These are phyloP conservation scores for Mesaphorura yosii DNA, from an alignment of 1,140 invertebrate species.

Conservation along the genomic window DNA sequence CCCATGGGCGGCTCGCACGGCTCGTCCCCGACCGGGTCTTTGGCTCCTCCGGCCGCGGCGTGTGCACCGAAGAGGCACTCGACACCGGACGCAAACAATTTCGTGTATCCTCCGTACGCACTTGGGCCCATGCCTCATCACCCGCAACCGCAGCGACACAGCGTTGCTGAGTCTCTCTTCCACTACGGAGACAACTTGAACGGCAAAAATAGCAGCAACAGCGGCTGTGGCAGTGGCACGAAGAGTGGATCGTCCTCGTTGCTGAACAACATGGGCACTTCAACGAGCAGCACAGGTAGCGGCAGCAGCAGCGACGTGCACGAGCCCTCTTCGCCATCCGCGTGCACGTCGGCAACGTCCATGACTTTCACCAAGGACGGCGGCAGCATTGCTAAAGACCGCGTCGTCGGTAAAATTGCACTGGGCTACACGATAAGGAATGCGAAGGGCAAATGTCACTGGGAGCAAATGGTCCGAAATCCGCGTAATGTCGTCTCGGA, in stretches of 20 bases:
- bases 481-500: slow-evolving; percentile 28
- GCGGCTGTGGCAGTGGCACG: background rate
- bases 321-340: background rate
- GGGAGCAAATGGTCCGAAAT: slow-evolving; percentile 29
- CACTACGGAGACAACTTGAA: slow-evolving; percentile 28
- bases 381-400: slow-evolving; percentile 14
- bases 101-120: background rate
- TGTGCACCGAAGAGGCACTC: no score
- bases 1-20: background rate
- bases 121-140: background rate
- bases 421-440: slow-evolving; percentile 29
- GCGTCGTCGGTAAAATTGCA: slow-evolving; percentile 30
- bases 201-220: no score
- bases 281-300: no score
- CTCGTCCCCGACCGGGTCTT: background rate
- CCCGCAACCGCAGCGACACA: background rate
- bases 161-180: slow-evolving; percentile 21
- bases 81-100: background rate
- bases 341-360: no score
- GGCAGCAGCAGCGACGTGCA: background rate
- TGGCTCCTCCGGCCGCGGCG: background rate
- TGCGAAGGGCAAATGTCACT: slow-evolving; percentile 27
- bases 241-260: background rate
- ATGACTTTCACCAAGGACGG: no score
- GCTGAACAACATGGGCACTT: background rate